A percentile compares a stretch with the other conserved stretches of the same genome.
These are phyloP conservation scores for Drosophila insularis DNA, from an alignment of 1,140 invertebrate species.

Conservation along the genomic window DNA sequence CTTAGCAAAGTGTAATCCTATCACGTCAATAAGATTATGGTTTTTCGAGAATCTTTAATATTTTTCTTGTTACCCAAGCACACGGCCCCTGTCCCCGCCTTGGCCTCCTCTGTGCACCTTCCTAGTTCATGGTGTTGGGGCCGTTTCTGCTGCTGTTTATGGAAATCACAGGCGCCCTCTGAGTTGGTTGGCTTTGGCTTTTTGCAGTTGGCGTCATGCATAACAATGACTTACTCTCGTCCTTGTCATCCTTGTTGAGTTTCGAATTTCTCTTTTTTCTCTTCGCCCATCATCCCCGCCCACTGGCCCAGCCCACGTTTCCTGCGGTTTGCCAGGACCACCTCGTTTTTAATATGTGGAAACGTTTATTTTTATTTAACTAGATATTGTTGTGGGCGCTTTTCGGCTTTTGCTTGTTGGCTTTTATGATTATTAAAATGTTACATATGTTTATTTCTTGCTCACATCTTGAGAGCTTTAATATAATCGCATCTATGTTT, in stretches of 20 bases:
- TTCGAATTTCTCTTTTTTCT: slow-evolving; percentile 37
- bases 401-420: slow-evolving; percentile 59
- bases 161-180: slow-evolving; percentile 61
- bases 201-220: slow-evolving; percentile 69
- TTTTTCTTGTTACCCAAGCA: slow-evolving; percentile 53
- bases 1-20: slow-evolving; percentile 82
- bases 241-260: slow-evolving; percentile 26
- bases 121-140: slow-evolving; percentile 50
- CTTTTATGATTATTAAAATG: slow-evolving; percentile 77
- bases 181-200: slow-evolving; percentile 56
- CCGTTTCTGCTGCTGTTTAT: slow-evolving; percentile 52
- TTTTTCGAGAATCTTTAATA: slow-evolving; percentile 78
- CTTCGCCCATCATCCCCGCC: neutral
- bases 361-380: slow-evolving; percentile 57
- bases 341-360: slow-evolving; percentile 69
- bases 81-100: neutral
- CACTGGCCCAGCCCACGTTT: slow-evolving; percentile 19
- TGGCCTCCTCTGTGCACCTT: neutral
- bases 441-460: slow-evolving; percentile 53
- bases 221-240: slow-evolving; percentile 71
- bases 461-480: slow-evolving; percentile 16
- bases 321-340: neutral
- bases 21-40: slow-evolving; percentile 82
- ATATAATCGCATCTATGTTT: slow-evolving; percentile 3
- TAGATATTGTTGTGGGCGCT: slow-evolving; percentile 47